These are phyloP conservation scores for Leucophenga maculata DNA, from an alignment of 2,888 invertebrate species.

Conservation along the genomic window DNA sequence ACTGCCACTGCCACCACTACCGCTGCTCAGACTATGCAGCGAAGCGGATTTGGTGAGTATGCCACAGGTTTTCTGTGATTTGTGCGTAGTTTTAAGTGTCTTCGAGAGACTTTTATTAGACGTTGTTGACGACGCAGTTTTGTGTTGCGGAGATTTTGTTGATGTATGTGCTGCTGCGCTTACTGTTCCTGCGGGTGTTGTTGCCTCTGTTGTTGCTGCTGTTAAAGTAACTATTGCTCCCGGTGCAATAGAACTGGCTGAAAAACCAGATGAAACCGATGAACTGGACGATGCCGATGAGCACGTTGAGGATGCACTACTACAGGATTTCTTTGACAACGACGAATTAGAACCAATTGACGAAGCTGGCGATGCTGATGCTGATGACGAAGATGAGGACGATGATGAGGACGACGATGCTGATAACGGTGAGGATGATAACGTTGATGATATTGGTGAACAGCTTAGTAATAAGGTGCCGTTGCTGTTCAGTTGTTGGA, in stretches of 20 bases:
- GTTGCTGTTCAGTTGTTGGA: slow-evolving; percentile 30
- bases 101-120: slow-evolving; percentile 52
- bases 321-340: slow-evolving; percentile 32
- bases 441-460: slow-evolving; percentile 35
- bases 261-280: slow-evolving; percentile 6
- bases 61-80: slow-evolving; percentile 46
- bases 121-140: slow-evolving; percentile 6
- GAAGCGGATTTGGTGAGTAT: slow-evolving; percentile 65
- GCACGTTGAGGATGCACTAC: slow-evolving; percentile 34
- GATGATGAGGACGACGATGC: slow-evolving; percentile 57
- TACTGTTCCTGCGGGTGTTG: slow-evolving; percentile 13
- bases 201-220: slow-evolving; percentile 20
- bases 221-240: neutral
- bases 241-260: slow-evolving; percentile 25
- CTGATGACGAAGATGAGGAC: slow-evolving; percentile 44
- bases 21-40: slow-evolving; percentile 62
- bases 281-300: slow-evolving; percentile 27
- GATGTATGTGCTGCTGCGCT: slow-evolving; percentile 28
- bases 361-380: neutral
- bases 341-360: slow-evolving; percentile 12
- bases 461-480: slow-evolving; percentile 44
- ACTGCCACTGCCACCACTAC: slow-evolving; percentile 51
- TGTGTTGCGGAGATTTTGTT: slow-evolving; percentile 3
- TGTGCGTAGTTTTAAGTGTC: slow-evolving; percentile 57
- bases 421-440: slow-evolving; percentile 63